phyloP scores from a whole-genome alignment of 2,888 invertebrate species.

The Parnassius orleans region DNA sequence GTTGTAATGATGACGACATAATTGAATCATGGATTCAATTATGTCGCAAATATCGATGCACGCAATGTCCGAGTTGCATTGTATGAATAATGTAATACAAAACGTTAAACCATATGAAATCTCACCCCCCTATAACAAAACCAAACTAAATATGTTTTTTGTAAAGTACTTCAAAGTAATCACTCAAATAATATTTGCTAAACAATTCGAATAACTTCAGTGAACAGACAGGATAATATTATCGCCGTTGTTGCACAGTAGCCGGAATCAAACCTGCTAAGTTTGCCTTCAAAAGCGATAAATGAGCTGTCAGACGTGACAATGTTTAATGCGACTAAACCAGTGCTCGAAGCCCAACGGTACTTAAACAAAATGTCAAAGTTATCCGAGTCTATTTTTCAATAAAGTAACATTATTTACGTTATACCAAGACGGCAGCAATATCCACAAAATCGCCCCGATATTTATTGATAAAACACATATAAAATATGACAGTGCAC shows the following conservation, averaged over 20 bases:
- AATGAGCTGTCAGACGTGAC: constrained; percentile 23
- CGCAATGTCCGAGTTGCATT: too few species aligned
- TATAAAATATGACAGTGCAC: constrained; percentile 65
- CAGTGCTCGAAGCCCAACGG: constrained; percentile 5
- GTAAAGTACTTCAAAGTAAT: too few species aligned
- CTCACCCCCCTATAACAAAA: too few species aligned
- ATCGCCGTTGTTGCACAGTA: constrained; percentile 2
- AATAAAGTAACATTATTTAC: constrained; percentile 22
- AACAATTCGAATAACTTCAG: constrained; percentile 7
- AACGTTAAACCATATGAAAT: too few species aligned
- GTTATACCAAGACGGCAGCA: constrained; percentile 23
- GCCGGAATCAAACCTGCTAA: constrained; percentile 22
- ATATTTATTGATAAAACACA: constrained; percentile 66
- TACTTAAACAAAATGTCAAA: constrained; percentile 23
- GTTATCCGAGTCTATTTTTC: constrained; percentile 22
- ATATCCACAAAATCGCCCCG: constrained; percentile 33
- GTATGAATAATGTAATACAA: too few species aligned
- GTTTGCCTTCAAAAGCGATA: constrained; percentile 22
- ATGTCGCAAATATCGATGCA: too few species aligned
- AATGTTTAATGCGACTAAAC: constrained; percentile 18
- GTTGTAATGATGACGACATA: too few species aligned
- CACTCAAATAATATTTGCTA: constrained; percentile 9
- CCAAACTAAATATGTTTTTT: too few species aligned
- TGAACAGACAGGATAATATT: constrained; percentile 6
- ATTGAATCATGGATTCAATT: too few species aligned